A percentile compares a stretch with the other conserved stretches of the same genome.
These are phyloP conservation scores for Drosophila baimaii DNA, from an alignment of 1,140 invertebrate species.

Conservation along the genomic window DNA sequence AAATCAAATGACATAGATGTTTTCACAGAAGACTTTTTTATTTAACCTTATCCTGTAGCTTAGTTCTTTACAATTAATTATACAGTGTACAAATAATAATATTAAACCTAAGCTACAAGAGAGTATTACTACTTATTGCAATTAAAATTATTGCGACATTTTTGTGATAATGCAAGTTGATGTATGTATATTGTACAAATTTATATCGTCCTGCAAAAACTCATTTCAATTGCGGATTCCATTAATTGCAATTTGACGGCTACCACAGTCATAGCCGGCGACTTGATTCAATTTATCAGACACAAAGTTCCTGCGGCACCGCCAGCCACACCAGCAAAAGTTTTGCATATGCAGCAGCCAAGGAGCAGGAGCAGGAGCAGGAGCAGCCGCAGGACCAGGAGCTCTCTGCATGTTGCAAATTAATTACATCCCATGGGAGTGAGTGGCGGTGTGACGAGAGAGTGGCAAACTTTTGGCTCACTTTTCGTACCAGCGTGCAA, in stretches of 20 bases:
- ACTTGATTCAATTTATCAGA: conserved; percentile 64
- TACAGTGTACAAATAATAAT: too few species aligned
- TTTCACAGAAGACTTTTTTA: too few species aligned
- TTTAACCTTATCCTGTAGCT: too few species aligned
- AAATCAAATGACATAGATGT: too few species aligned
- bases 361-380: neutral
- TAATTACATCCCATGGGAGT: conserved; percentile 46
- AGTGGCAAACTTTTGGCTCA: conserved; percentile 32
- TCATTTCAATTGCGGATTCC: conserved; percentile 63
- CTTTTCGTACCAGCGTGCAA: conserved; percentile 6
- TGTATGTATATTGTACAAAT: conserved; percentile 43
- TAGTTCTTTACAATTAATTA: too few species aligned
- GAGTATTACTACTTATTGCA: neutral
- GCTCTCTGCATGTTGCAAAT: conserved; percentile 36
- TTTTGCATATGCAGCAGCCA: conserved; percentile 40
- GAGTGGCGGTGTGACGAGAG: conserved; percentile 11
- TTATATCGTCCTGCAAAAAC: conserved; percentile 6
- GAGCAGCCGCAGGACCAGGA: neutral
- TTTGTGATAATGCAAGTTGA: conserved; percentile 23
- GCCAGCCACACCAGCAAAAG: conserved; percentile 25
- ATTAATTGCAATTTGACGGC: conserved; percentile 59
- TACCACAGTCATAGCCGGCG: conserved; percentile 9
- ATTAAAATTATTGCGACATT: neutral
- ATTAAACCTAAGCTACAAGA: too few species aligned
- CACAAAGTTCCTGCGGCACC: conserved; percentile 10